phyloP scores from a whole-genome alignment of 2,888 invertebrate species.

The Hydroisotoma schaefferi region DNA sequence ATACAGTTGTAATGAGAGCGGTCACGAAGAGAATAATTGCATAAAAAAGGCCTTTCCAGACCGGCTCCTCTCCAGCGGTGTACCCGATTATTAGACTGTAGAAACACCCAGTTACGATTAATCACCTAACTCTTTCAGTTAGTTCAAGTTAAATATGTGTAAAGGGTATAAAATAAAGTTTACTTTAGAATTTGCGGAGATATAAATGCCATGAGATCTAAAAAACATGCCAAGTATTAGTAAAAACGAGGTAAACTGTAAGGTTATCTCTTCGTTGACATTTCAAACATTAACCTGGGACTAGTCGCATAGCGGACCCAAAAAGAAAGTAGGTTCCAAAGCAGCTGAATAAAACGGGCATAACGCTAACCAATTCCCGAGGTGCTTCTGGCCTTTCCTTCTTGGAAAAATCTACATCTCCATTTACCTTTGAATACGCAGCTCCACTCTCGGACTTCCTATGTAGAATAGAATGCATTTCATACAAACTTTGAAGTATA shows the following conservation, averaged over 20 bases:
- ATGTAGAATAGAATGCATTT: too few species aligned
- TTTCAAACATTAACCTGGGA: too few species aligned
- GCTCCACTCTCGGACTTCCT: too few species aligned
- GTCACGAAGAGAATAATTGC: constrained; percentile 54
- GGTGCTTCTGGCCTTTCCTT: too few species aligned
- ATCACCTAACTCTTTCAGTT: background rate
- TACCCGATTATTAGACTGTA: constrained; percentile 44
- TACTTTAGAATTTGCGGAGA: constrained; percentile 57
- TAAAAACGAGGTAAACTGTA: too few species aligned
- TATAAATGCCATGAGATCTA: constrained; percentile 56
- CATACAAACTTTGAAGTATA: too few species aligned
- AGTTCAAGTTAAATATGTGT: background rate
- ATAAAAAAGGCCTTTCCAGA: constrained; percentile 58
- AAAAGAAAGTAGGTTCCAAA: constrained; percentile 54
- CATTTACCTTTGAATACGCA: too few species aligned
- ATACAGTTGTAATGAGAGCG: constrained; percentile 54
- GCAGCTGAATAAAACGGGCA: constrained; percentile 53
- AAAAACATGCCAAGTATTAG: too few species aligned
- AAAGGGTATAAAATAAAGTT: constrained; percentile 45
- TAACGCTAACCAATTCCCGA: constrained; percentile 50
- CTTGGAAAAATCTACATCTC: too few species aligned
- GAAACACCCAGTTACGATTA: background rate
- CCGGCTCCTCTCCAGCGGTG: constrained; percentile 44
- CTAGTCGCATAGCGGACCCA: constrained; percentile 54
- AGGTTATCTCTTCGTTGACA: too few species aligned